phyloP scores from a whole-genome alignment of 2,888 invertebrate genomes.

The Monoplex corrugatus region DNA sequence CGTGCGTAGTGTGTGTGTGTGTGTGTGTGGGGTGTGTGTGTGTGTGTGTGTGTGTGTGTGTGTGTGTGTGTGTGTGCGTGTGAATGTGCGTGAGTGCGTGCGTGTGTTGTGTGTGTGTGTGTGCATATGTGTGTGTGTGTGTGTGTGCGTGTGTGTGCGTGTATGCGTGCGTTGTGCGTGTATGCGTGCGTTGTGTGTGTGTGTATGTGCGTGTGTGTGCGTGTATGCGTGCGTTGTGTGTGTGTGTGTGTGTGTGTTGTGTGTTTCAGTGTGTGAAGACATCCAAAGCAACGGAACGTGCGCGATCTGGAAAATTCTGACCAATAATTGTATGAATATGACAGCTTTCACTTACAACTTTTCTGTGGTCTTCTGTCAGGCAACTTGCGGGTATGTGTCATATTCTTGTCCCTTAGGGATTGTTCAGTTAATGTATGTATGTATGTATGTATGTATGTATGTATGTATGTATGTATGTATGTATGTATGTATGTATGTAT shows the following conservation, averaged over 20 bases:
- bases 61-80: slow-evolving; percentile 4
- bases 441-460: slow-evolving; percentile 26
- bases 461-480: not conserved
- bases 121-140: not conserved
- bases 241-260: too few relatives aligned
- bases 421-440: not conserved
- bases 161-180: not conserved
- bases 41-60: not conserved
- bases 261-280: slow-evolving; percentile 14
- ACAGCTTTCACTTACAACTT: slow-evolving; percentile 33
- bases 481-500: not conserved
- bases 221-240: not conserved
- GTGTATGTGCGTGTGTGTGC: slow-evolving; percentile 15
- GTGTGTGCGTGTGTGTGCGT: not conserved
- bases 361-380: slow-evolving; percentile 58
- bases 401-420: not conserved
- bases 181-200: not conserved
- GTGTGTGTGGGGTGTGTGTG: not conserved
- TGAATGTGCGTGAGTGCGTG: not conserved
- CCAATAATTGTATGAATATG: not conserved
- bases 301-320: not conserved
- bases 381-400: slow-evolving; percentile 61
- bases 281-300: not conserved
- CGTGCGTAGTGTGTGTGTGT: not conserved
- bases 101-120: not conserved